Percentiles rank a stretch among this genome's conserved stretches.
phyloP scores from a whole-genome alignment of 2,888 invertebrate genomes.

The Philereme vetulata region DNA sequence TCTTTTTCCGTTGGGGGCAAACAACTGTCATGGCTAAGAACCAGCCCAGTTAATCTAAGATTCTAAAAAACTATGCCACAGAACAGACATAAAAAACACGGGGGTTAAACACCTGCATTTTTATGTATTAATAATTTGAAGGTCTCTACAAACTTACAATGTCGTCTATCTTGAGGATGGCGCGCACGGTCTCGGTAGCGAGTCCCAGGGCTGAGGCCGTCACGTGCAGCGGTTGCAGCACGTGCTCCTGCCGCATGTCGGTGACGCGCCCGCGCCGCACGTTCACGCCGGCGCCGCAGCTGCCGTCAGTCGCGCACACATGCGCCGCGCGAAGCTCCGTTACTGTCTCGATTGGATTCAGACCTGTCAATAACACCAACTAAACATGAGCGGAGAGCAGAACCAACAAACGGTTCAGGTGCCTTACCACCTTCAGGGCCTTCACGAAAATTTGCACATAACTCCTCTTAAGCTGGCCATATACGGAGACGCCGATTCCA shows the following conservation, averaged over 20 bases:
- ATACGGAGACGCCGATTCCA: no score
- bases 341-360: constrained; percentile 97
- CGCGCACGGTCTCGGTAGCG: constrained; percentile 98
- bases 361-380: constrained; percentile 75
- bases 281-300: constrained; percentile 96
- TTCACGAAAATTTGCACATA: no score
- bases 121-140: no score
- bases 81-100: no score
- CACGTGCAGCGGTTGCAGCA: constrained; percentile 98
- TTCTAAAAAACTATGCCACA: no score
- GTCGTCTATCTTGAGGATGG: constrained; percentile 99
- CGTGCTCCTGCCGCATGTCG: constrained; percentile 98
- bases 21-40: no score
- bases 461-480: no score
- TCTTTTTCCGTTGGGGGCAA: no score
- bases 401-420: no score
- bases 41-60: no score
- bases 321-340: constrained; percentile 98
- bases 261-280: constrained; percentile 98
- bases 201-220: constrained; percentile 96
- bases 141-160: constrained; percentile 87
- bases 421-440: no score
- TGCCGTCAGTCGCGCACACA: constrained; percentile 87
- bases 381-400: constrained; percentile 1
- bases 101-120: no score